Conservation (phyloP, 2,888 invertebrate species). For the Xestia c-nigrum region DNA sequence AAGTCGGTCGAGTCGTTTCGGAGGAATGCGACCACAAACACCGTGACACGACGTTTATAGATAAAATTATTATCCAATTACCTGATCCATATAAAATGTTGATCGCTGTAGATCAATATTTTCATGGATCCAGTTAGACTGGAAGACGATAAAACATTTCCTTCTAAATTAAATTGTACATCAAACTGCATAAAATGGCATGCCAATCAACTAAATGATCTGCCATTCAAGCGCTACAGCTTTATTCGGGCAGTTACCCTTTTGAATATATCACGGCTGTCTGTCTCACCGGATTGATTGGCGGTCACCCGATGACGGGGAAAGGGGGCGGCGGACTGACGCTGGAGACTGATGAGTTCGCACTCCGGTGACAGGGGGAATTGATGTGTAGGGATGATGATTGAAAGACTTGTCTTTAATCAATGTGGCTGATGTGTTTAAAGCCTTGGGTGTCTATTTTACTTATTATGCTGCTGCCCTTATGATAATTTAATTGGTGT, state of each 20-base stretch:
- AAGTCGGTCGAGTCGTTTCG: too few species aligned
- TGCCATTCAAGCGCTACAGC: slow-evolving; percentile 16
- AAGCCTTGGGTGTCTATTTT: too few species aligned
- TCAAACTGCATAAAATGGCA: neutral
- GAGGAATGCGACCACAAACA: too few species aligned
- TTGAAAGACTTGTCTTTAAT: neutral
- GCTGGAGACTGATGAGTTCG: slow-evolving; percentile 18
- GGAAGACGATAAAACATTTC: neutral
- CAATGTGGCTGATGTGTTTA: neutral
- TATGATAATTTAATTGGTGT: too few species aligned
- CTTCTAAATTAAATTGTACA: neutral
- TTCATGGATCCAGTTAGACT: too few species aligned
- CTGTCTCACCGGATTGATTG: slow-evolving; percentile 26
- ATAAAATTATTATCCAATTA: too few species aligned
- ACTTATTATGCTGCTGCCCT: too few species aligned
- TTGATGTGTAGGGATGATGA: slow-evolving; percentile 12
- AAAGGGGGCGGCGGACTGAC: neutral
- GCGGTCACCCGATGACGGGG: slow-evolving; percentile 24
- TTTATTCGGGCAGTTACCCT: slow-evolving; percentile 4
- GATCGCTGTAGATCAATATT: neutral
- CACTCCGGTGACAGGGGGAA: slow-evolving; percentile 17
- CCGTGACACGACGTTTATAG: too few species aligned
- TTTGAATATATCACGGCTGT: slow-evolving; percentile 27
- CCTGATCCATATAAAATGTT: neutral
- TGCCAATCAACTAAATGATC: slow-evolving; percentile 5